Conservation (phyloP, 2,797 vertebrate genomes). For the Siniperca undulata region DNA sequence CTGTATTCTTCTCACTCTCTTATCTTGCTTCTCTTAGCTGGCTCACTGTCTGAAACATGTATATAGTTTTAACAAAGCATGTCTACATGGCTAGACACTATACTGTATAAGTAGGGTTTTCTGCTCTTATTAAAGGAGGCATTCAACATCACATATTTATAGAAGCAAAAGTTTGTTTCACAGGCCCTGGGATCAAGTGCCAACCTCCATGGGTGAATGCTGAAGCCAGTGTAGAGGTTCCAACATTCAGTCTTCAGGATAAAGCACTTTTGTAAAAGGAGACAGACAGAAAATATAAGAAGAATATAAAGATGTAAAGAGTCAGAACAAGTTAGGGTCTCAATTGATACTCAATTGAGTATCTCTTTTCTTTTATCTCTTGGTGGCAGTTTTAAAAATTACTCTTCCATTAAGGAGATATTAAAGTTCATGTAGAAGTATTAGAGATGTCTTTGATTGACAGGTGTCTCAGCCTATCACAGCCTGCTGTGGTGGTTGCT, state of each 20-base stretch:
- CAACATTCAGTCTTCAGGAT: no score
- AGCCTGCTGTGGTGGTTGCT: not conserved
- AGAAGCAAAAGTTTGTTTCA: conserved; percentile 22
- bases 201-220: not conserved
- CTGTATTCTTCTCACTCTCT: conserved; percentile 53
- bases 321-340: not conserved
- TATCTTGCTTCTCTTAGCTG: conserved; percentile 34
- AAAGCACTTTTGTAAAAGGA: no score
- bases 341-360: not conserved
- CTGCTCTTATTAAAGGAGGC: conserved; percentile 9
- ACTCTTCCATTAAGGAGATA: not conserved
- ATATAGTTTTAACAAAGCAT: conserved; percentile 37
- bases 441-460: conserved; percentile 12
- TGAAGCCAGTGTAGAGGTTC: conserved; percentile 4
- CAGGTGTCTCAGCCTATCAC: conserved; percentile 6
- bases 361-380: not conserved
- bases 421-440: not conserved
- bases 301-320: not conserved
- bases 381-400: not conserved
- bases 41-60: conserved; percentile 23
- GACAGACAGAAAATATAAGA: not conserved
- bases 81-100: conserved; percentile 36
- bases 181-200: not conserved
- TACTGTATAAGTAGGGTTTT: not conserved
- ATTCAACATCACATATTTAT: conserved; percentile 11